Conservation (phyloP, 2,888 invertebrate genomes). For the Dexiosoma caninum region DNA sequence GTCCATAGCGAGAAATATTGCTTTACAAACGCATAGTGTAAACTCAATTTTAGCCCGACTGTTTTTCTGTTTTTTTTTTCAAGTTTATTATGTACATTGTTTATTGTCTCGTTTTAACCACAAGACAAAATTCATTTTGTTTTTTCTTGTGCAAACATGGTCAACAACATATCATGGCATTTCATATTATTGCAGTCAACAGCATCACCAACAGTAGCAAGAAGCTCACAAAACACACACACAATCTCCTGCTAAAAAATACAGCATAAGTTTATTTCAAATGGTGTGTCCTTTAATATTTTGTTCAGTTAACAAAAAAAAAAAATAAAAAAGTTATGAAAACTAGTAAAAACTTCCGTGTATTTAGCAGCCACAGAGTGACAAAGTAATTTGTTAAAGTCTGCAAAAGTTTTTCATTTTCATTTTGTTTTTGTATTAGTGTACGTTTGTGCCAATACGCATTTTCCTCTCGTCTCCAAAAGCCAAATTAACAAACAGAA, state of each 20-base stretch:
- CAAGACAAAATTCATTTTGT: slow-evolving; percentile 42
- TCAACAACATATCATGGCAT: slow-evolving; percentile 57
- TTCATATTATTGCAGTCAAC: slow-evolving; percentile 51
- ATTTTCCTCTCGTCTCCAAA: not conserved
- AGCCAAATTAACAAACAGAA: not conserved
- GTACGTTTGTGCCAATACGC: slow-evolving; percentile 37
- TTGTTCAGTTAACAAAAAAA: no score
- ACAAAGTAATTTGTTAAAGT: slow-evolving; percentile 64
- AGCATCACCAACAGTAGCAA: slow-evolving; percentile 34
- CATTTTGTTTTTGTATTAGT: not conserved
- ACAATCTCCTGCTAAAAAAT: slow-evolving; percentile 6
- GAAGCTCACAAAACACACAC: slow-evolving; percentile 4
- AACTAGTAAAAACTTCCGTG: slow-evolving; percentile 58
- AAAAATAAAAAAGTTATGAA: not conserved
- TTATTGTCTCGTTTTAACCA: slow-evolving; percentile 53
- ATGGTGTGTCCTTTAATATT: slow-evolving; percentile 43
- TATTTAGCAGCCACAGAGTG: slow-evolving; percentile 60
- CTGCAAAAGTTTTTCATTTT: slow-evolving; percentile 54
- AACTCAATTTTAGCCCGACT: slow-evolving; percentile 59
- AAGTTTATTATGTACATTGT: slow-evolving; percentile 6
- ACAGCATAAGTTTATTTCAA: slow-evolving; percentile 25
- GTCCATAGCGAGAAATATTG: slow-evolving; percentile 20
- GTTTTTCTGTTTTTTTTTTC: not conserved
- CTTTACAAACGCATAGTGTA: slow-evolving; percentile 59
- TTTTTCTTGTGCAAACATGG: slow-evolving; percentile 43